Evolutionary conservation across 2,113 vertebrate species (phyloP).

Genomic region (Orthonyx spaldingii): DNA sequence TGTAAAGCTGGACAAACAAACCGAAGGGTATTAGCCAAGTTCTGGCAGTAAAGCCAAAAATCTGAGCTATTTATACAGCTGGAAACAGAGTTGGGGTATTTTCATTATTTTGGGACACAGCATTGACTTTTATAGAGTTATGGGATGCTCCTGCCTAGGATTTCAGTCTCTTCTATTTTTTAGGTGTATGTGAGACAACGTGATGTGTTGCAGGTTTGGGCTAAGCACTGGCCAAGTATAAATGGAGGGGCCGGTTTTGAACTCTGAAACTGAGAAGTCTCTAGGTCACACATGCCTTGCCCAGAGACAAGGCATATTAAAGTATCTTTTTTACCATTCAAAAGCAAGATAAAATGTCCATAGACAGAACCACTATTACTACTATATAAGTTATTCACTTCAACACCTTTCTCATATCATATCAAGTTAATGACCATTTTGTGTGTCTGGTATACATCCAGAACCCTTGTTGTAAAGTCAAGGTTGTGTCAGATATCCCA

Average conservation of each 20-base stretch:
- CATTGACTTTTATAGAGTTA: background rate
- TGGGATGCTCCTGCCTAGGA: background rate
- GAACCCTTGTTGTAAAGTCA: background rate
- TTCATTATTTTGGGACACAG: background rate
- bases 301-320: background rate
- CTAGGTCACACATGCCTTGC: background rate
- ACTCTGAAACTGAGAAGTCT: background rate
- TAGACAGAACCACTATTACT: background rate
- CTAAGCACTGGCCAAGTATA: background rate
- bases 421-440: constrained; percentile 40
- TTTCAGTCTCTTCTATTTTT: constrained; percentile 13
- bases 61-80: constrained; percentile 2
- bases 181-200: background rate
- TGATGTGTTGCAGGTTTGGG: background rate
- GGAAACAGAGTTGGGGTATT: background rate
- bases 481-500: background rate
- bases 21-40: background rate
- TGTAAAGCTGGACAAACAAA: background rate
- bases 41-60: background rate
- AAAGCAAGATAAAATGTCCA: constrained; percentile 28
- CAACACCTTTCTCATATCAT: constrained; percentile 51
- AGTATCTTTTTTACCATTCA: background rate
- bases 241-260: background rate
- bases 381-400: constrained; percentile 44
- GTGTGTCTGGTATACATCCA: constrained; percentile 48